These are phyloP conservation scores for Arctocebus calabarensis DNA, from an alignment of 2,797 vertebrate species.

Conservation along the genomic window DNA sequence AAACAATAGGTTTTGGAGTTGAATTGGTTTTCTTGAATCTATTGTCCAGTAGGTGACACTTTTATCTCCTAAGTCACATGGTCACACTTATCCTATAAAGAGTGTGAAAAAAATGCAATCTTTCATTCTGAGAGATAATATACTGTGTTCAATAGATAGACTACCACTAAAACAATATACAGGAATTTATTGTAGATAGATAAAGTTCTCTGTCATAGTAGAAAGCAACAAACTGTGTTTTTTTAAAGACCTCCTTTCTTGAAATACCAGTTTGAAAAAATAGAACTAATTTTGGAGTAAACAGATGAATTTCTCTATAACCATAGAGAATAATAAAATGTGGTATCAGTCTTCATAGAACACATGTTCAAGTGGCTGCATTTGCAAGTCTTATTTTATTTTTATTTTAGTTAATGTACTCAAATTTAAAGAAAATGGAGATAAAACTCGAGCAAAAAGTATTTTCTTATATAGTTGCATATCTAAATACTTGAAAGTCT, in stretches of 20 bases:
- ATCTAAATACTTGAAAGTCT: background rate
- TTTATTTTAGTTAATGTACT: background rate
- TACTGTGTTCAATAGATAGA: background rate
- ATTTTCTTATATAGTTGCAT: background rate
- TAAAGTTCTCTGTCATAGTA: background rate
- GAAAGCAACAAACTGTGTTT: conserved; percentile 39
- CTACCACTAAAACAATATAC: background rate
- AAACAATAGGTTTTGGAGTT: background rate
- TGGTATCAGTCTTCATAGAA: background rate
- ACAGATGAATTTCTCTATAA: background rate
- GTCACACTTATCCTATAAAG: background rate
- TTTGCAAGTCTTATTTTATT: background rate
- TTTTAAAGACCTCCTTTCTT: background rate
- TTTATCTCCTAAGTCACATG: background rate
- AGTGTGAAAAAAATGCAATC: background rate
- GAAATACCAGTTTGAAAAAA: background rate
- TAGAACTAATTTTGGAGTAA: background rate
- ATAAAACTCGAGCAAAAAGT: background rate
- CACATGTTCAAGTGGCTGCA: background rate
- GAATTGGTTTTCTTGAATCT: background rate
- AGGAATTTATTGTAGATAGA: background rate
- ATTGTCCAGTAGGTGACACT: background rate
- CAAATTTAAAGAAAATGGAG: background rate
- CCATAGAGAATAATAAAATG: background rate
- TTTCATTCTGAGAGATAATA: background rate